Evolutionary conservation across 2,113 vertebrate genomes (phyloP).

Genomic region (Guaruba guarouba): DNA sequence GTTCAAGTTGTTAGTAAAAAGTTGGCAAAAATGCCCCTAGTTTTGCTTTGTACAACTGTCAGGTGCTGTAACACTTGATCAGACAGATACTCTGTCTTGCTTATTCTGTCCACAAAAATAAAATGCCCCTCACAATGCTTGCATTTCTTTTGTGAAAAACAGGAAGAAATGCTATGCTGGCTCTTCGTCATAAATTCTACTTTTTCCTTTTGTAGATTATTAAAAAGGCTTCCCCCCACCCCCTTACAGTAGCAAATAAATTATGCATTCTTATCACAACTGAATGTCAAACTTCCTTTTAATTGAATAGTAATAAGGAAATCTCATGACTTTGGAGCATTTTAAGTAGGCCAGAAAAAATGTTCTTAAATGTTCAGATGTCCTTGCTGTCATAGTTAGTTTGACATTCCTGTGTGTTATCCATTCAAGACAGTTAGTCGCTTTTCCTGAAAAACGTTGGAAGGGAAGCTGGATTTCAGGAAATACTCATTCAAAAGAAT

Average conservation of each 20-base stretch:
- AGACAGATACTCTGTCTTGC: not conserved
- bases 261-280: not conserved
- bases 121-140: not conserved
- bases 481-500: not conserved
- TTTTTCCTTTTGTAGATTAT: not conserved
- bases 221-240: not conserved
- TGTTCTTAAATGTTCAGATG: not conserved
- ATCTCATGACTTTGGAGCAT: not conserved
- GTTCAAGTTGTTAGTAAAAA: not conserved
- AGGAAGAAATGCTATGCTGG: not conserved
- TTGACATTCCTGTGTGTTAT: constrained; percentile 21
- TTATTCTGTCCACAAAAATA: not conserved
- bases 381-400: not conserved
- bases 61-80: not conserved
- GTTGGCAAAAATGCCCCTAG: not conserved
- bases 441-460: constrained; percentile 18
- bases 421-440: constrained; percentile 15
- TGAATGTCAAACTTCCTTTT: not conserved
- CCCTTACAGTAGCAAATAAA: not conserved
- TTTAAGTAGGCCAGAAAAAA: not conserved
- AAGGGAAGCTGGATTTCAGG: constrained; percentile 44
- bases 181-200: not conserved
- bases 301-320: constrained; percentile 6
- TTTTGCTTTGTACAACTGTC: not conserved
- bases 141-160: not conserved